Percentiles rank a stretch among this genome's conserved stretches.
These are phyloP conservation scores for Sinocyclocheilus maitianheensis DNA, from an alignment of 2,113 vertebrate genomes.

Conservation along the genomic window DNA sequence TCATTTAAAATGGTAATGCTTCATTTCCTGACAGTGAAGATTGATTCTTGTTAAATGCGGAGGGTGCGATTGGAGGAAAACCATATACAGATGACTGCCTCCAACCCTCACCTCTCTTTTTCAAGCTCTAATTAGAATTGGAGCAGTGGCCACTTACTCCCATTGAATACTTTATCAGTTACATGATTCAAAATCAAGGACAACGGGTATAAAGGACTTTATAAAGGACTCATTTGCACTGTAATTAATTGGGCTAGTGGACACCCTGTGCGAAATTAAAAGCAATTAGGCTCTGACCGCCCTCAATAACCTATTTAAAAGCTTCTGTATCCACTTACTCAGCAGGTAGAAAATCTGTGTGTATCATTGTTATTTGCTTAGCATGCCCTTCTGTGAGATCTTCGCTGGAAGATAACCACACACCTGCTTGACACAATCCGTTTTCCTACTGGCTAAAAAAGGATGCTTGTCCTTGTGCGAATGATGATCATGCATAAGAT, in stretches of 20 bases:
- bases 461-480: slow-evolving; percentile 21
- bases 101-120: slow-evolving; percentile 40
- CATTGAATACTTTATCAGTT: slow-evolving; percentile 47
- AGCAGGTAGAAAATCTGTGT: slow-evolving; percentile 49
- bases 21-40: slow-evolving; percentile 53
- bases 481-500: slow-evolving; percentile 41
- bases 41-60: slow-evolving; percentile 45
- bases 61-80: slow-evolving; percentile 46
- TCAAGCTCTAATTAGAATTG: slow-evolving; percentile 53
- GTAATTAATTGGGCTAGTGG: slow-evolving; percentile 43
- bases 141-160: slow-evolving; percentile 18
- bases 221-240: slow-evolving; percentile 43
- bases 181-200: slow-evolving; percentile 49
- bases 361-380: slow-evolving; percentile 40
- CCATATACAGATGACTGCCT: slow-evolving; percentile 44
- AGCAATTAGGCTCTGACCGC: not conserved
- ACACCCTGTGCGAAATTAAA: slow-evolving; percentile 46
- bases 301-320: slow-evolving; percentile 36
- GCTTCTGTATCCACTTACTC: slow-evolving; percentile 35
- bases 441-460: slow-evolving; percentile 45
- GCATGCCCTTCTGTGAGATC: slow-evolving; percentile 42
- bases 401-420: slow-evolving; percentile 33
- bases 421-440: slow-evolving; percentile 39
- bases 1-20: slow-evolving; percentile 61
- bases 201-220: slow-evolving; percentile 38